A percentile compares a stretch with the other conserved stretches of the same genome.
phyloP scores from a whole-genome alignment of 1,140 invertebrate genomes.

The Anoplolepis gracilipes region DNA sequence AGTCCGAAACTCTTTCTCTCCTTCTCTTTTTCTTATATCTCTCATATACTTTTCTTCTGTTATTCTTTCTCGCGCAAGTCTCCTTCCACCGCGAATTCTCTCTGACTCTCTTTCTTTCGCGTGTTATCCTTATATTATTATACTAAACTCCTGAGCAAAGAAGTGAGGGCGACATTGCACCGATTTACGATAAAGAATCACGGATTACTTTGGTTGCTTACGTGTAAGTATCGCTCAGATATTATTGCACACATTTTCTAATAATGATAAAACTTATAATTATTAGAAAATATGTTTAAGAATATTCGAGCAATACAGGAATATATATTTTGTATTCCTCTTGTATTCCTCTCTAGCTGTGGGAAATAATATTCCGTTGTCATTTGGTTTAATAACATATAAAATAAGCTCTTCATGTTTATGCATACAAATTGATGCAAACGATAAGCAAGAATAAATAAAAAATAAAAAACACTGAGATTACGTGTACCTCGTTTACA shows the following conservation, averaged over 20 bases:
- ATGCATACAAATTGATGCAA: not conserved
- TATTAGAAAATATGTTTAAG: constrained; percentile 9
- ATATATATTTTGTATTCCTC: not conserved
- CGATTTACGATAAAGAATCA: constrained; percentile 38
- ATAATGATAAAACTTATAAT: not conserved
- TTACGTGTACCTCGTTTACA: constrained; percentile 23
- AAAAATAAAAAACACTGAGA: constrained; percentile 18
- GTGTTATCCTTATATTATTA: constrained; percentile 72
- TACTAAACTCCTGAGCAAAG: constrained; percentile 51
- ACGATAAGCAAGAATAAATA: not conserved
- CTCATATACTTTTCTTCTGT: constrained; percentile 9
- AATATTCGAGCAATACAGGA: not conserved
- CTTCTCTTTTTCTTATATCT: constrained; percentile 45
- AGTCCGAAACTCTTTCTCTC: constrained; percentile 46
- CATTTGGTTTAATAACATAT: constrained; percentile 18
- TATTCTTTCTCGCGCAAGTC: constrained; percentile 14
- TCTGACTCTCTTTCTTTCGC: constrained; percentile 36
- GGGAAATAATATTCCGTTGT: constrained; percentile 42
- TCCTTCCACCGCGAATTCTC: not conserved
- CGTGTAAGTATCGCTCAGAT: not conserved
- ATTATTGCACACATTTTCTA: too few relatives aligned
- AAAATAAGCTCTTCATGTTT: constrained; percentile 5
- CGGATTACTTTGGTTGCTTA: not conserved
- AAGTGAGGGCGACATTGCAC: constrained; percentile 55
- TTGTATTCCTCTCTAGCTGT: too few relatives aligned